These are phyloP conservation scores for Petromus typicus DNA, from an alignment of 2,113 vertebrate genomes.

Conservation along the genomic window DNA sequence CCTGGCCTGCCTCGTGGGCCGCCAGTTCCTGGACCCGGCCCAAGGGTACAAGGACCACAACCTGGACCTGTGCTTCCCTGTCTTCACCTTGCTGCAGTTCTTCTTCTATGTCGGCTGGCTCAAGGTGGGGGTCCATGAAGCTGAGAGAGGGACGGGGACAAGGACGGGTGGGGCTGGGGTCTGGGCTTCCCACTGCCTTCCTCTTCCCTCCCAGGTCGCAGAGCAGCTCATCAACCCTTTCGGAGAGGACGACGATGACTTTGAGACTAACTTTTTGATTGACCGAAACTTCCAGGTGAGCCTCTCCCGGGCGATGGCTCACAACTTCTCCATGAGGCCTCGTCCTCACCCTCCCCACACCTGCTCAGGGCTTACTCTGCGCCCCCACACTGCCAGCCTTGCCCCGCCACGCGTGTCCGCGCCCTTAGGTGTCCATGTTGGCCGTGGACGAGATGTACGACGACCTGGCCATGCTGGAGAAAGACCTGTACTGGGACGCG, in stretches of 20 bases:
- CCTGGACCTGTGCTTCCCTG: slow-evolving; percentile 93
- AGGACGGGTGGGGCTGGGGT: rapidly evolving
- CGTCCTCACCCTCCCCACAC: not conserved
- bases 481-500: slow-evolving; percentile 94
- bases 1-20: slow-evolving; percentile 94
- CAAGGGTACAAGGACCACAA: slow-evolving; percentile 93
- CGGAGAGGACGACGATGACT: slow-evolving; percentile 96
- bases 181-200: not conserved
- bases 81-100: slow-evolving; percentile 97
- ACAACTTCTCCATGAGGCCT: not conserved
- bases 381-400: not conserved
- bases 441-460: slow-evolving; percentile 96
- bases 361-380: not conserved
- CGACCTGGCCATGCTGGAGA: slow-evolving; percentile 92
- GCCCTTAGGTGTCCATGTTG: slow-evolving; percentile 92
- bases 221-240: slow-evolving; percentile 97
- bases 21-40: slow-evolving; percentile 94
- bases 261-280: slow-evolving; percentile 95
- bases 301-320: not conserved
- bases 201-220: slow-evolving; percentile 87
- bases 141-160: rapidly evolving
- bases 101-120: slow-evolving; percentile 98
- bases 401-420: not conserved
- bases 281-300: slow-evolving; percentile 95
- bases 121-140: slow-evolving; percentile 87